Evolutionary conservation across 1,140 invertebrate species (phyloP).

Genomic region (Bathynomus jamesi): DNA sequence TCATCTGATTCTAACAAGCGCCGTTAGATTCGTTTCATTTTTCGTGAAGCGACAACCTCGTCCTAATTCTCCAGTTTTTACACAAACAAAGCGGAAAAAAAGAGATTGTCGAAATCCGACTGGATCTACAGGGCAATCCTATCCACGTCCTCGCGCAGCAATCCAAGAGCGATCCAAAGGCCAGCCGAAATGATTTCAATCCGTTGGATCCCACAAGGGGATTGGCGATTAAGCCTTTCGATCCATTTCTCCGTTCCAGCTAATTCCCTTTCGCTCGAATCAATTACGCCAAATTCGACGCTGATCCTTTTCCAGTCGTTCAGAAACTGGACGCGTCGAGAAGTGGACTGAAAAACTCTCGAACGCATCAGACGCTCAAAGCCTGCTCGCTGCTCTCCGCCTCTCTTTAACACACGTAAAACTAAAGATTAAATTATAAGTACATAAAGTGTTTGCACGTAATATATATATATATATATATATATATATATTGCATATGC

Average conservation of each 20-base stretch:
- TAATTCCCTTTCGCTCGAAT: background rate
- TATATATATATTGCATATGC: background rate
- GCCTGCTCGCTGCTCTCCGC: background rate
- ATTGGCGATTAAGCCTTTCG: background rate
- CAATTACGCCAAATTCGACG: background rate
- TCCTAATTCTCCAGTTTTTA: background rate
- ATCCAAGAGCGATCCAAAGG: background rate
- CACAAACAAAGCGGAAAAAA: background rate
- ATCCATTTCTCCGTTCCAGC: background rate
- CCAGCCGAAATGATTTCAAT: background rate
- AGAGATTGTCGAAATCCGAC: background rate
- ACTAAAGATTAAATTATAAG: background rate
- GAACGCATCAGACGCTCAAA: background rate
- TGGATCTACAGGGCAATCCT: background rate
- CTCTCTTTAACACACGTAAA: background rate
- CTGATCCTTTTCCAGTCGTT: background rate
- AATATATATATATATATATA: constrained; percentile 1
- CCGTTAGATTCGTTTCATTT: background rate
- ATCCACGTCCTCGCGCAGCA: background rate
- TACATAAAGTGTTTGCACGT: background rate
- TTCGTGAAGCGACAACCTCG: background rate
- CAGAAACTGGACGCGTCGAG: background rate
- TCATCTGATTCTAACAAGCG: background rate
- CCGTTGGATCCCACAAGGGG: background rate
- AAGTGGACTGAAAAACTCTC: background rate